Conservation (phyloP, 2,888 invertebrate genomes). For the Sipha maydis region DNA sequence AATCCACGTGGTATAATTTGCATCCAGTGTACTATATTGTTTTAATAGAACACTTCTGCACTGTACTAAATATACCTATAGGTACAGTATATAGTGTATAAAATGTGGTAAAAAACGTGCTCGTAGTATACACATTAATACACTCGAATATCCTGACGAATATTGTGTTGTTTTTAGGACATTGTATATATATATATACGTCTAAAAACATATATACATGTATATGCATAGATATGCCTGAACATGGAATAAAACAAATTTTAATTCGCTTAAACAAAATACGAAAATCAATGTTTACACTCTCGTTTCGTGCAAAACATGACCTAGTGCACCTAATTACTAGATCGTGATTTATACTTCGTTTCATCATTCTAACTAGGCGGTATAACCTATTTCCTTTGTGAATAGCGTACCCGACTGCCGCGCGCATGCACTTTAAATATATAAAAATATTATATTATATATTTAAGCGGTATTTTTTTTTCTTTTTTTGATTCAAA, state of each 20-base stretch:
- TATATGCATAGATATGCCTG: neutral
- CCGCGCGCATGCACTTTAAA: neutral
- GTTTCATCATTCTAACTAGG: slow-evolving; percentile 48
- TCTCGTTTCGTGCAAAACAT: slow-evolving; percentile 57
- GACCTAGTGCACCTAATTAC: slow-evolving; percentile 55
- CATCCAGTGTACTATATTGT: neutral
- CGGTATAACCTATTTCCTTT: slow-evolving; percentile 47
- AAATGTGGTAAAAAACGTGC: neutral
- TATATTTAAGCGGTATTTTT: neutral
- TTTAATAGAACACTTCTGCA: neutral
- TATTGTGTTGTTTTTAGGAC: neutral
- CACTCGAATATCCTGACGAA: neutral
- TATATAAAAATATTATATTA: neutral
- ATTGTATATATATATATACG: neutral
- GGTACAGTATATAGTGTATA: neutral
- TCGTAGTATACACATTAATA: neutral
- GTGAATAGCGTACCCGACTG: neutral
- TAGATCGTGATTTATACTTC: slow-evolving; percentile 52
- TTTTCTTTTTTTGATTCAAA: neutral
- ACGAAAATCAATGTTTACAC: slow-evolving; percentile 56
- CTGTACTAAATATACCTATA: neutral
- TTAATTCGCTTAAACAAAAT: neutral
- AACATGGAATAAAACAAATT: neutral
- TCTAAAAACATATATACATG: neutral
- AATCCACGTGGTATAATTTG: slow-evolving; percentile 1